Base-by-base conservation (phyloP, 2,797 vertebrate species). In the Hypotaenidia philippensis region DNA sequence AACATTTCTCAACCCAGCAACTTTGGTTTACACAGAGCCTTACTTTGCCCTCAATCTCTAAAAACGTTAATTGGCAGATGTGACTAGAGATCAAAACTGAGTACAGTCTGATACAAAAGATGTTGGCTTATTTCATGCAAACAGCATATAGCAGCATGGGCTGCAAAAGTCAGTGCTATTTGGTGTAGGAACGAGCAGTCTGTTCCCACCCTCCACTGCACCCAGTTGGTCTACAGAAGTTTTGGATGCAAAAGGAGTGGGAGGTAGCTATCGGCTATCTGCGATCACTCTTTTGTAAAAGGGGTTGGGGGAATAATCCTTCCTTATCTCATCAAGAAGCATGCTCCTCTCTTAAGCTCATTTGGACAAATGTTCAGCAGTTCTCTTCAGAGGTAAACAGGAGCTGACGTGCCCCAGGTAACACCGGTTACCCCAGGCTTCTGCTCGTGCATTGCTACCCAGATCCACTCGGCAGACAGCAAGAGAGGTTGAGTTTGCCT, bases 51-150 rank as follows among this genome's bases (percentile, higher is more conserved):
- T 87, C 32, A 34, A 32, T 21, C 47, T 65, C 29, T 40, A 34
- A 40, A 83, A 75, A 75, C 9, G 12, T 18, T 65, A 36, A 69
- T 7, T 16, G 25, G 63, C 32, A 83, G 52, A 40, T 52, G 19
- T 23, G 31, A 75, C 57, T 52, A 56, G 47, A 66, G 23, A 23
- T 66, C 49, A 87, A 76, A 83, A 63, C 41, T 32, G 26, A 69
- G 31, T 36, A 47, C 16, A 65, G 32, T 23, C 52, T 70, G 41
- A 66, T 40, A 57, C 5, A 53, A 41, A 41, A 80, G 23, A 56
- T 27, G 21, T 5, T 41, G 2, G 0, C 2, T 29, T 45, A 77
- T 56, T 53, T 29, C 47, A 40, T 1, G 8, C 23, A 23, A 61
- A 20, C 26, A 47, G 27, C 23, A 49, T 11, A 57, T 3, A 85